Percentiles rank a stretch among this genome's conserved stretches.
Evolutionary conservation across 2,797 vertebrate species (phyloP).

Genomic region (Melanogrammus aeglefinus): DNA sequence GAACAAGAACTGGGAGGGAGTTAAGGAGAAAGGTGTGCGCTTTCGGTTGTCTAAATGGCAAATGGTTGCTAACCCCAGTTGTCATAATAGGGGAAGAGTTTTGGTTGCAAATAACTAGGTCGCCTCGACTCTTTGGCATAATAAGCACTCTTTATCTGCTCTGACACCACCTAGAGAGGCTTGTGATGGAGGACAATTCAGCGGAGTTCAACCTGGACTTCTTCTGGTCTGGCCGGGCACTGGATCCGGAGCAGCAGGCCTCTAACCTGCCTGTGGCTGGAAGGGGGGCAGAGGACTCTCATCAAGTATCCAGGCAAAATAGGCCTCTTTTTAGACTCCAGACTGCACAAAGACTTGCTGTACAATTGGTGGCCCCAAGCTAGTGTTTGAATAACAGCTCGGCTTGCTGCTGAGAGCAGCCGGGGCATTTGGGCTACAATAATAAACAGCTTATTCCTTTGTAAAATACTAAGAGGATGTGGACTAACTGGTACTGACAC

Average conservation of each 20-base stretch:
- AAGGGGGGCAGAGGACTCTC: neutral
- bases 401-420: conserved; percentile 8
- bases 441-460: conserved; percentile 10
- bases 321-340: neutral
- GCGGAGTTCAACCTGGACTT: conserved; percentile 5
- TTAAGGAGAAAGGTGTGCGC: conserved; percentile 18
- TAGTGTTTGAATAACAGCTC: neutral
- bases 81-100: no score
- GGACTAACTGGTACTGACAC: neutral
- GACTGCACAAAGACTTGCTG: neutral
- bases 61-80: neutral
- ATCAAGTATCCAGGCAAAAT: neutral
- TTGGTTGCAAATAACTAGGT: no score
- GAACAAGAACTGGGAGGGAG: conserved; percentile 11
- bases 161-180: conserved; percentile 9
- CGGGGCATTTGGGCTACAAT: neutral
- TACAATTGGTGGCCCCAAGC: neutral
- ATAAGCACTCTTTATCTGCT: conserved; percentile 15
- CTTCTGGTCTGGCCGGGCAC: conserved; percentile 9
- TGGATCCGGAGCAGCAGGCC: neutral
- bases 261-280: neutral
- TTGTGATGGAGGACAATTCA: neutral
- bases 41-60: conserved; percentile 5
- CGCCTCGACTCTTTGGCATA: conserved; percentile 6
- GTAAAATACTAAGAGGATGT: neutral